phyloP scores from a whole-genome alignment of 92 coral and sea anemone genomes.

The Epizoanthus rinbou region DNA sequence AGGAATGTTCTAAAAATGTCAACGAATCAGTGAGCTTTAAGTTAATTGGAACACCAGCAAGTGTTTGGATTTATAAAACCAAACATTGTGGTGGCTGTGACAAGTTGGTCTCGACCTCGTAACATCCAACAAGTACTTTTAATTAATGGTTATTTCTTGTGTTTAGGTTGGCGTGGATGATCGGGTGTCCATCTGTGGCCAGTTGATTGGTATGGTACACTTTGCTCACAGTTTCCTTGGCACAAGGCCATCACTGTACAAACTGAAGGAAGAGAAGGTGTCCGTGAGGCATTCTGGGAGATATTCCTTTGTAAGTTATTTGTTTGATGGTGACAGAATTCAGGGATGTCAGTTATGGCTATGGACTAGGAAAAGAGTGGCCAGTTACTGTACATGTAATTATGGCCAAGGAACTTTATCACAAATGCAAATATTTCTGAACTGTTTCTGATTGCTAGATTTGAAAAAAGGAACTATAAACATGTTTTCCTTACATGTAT shows the following conservation, averaged over 20 bases:
- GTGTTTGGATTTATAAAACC: too few relatives aligned
- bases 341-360: neutral
- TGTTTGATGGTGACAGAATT: neutral
- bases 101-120: too few relatives aligned
- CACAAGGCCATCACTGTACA: conserved; percentile 76
- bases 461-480: too few relatives aligned
- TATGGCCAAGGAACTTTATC: too few relatives aligned
- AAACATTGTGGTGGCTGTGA: too few relatives aligned
- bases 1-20: too few relatives aligned
- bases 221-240: conserved; percentile 72
- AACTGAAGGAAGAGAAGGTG: conserved; percentile 80
- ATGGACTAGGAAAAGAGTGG: neutral
- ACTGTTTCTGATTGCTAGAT: too few relatives aligned
- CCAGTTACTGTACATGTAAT: neutral
- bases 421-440: too few relatives aligned
- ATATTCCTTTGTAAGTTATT: conserved; percentile 82
- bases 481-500: too few relatives aligned
- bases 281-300: conserved; percentile 79
- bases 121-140: too few relatives aligned
- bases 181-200: conserved; percentile 91
- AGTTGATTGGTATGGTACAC: conserved; percentile 90
- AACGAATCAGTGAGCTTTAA: too few relatives aligned
- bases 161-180: conserved; percentile 81
- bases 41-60: too few relatives aligned
- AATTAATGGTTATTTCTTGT: neutral